Conservation (phyloP, 2,888 invertebrate species). For the Archaeoteleia sp. region DNA sequence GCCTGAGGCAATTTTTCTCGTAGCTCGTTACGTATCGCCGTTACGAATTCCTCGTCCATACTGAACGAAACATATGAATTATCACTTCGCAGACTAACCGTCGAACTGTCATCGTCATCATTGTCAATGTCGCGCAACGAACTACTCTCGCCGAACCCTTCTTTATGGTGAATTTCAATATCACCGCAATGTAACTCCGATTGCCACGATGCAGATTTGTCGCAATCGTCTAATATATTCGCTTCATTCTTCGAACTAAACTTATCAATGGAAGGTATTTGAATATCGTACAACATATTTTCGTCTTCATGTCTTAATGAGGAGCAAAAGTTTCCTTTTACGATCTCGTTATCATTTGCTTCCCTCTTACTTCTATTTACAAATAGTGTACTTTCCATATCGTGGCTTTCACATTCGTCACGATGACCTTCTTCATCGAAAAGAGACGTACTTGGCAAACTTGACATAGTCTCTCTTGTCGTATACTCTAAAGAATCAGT, state of each 20-base stretch:
- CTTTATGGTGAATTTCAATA: conserved; percentile 1
- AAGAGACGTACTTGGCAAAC: conserved; percentile 7
- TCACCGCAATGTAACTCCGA: too few species aligned
- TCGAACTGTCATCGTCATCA: conserved; percentile 75
- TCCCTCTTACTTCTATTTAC: conserved; percentile 14
- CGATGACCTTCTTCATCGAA: neutral
- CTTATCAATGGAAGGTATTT: conserved; percentile 29
- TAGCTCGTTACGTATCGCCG: conserved; percentile 83
- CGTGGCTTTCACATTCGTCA: neutral
- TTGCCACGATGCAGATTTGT: conserved; percentile 38
- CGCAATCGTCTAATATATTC: conserved; percentile 44
- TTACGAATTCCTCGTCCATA: conserved; percentile 83
- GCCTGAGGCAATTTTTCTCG: conserved; percentile 83
- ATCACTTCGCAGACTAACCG: conserved; percentile 75
- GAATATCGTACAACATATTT: neutral
- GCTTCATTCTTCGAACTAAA: conserved; percentile 45
- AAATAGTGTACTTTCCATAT: neutral
- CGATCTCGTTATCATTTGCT: conserved; percentile 6
- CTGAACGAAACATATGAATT: conserved; percentile 78
- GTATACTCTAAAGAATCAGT: conserved; percentile 55
- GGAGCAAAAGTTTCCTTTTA: neutral
- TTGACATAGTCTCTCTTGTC: conserved; percentile 6
- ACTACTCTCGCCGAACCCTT: neutral
- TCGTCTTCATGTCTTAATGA: conserved; percentile 5
- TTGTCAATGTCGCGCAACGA: conserved; percentile 41